These are phyloP conservation scores for Tamandua tetradactyla DNA, from an alignment of 2,797 vertebrate species.

Conservation along the genomic window DNA sequence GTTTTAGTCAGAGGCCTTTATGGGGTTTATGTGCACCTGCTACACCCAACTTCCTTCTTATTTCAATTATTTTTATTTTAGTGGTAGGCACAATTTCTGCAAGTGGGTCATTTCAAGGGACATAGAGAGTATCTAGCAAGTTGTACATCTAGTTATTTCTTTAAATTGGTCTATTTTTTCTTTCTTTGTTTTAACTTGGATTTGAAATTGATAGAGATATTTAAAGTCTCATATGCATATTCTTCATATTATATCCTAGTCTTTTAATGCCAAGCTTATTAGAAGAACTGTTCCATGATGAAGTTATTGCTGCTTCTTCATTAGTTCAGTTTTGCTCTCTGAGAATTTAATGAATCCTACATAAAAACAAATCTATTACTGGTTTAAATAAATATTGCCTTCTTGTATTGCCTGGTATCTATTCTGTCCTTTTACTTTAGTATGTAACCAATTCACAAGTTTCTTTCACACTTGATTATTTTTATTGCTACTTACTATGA, in stretches of 20 bases:
- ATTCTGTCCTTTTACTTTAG: neutral
- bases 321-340: conserved; percentile 37
- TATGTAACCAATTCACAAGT: neutral
- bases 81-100: neutral
- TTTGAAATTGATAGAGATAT: neutral
- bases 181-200: conserved; percentile 12
- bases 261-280: neutral
- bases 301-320: conserved; percentile 32
- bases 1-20: conserved; percentile 29
- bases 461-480: conserved; percentile 30
- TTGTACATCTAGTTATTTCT: neutral
- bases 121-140: neutral
- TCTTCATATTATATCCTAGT: neutral
- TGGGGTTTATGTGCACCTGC: neutral
- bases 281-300: neutral
- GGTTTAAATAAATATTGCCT: neutral
- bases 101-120: neutral
- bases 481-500: conserved; percentile 27
- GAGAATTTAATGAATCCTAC: neutral
- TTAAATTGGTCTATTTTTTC: neutral
- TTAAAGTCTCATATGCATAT: neutral
- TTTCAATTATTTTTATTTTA: neutral
- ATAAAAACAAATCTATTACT: neutral
- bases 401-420: neutral
- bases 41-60: neutral